Evolutionary conservation across 2,888 invertebrate species (phyloP), one percentile per base, ranked within the genome.

Genomic region (Tetheella fluctuosa): DNA sequence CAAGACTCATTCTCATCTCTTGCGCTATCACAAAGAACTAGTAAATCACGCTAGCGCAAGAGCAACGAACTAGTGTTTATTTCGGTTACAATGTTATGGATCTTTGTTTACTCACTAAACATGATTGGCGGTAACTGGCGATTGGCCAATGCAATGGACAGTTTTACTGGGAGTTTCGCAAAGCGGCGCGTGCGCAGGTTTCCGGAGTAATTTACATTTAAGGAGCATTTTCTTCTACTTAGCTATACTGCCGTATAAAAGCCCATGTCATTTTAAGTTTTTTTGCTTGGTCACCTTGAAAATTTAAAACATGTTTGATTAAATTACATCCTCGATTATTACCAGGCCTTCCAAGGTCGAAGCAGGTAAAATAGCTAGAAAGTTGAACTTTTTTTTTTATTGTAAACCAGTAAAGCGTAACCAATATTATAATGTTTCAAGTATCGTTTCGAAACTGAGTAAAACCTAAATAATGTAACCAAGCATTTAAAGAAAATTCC

Each of bases 11-110:
- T n/a, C n/a, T n/a, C 39, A 39, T 39, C n/a, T 39, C 48, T 48
- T 48, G 17, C 20, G 10, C 48, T 48, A 20, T 23, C 55, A 37
- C 55, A 55, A 10, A 55, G 66, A 63, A 67, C 64, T 67, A 57
- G 61, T 54, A 70, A 70, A 73, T 68, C 66, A 64, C 64, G 67
- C 63, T 67, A 64, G 59, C 64, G 60, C 62, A 65, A 74, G 83
- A 81, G 80, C 83, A 81, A 75, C 77, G 84, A 78, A 79, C 85
- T 23, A 72, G 63, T 63, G 74, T 77, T 72, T 84, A 84, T 83
- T 85, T 84, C 74, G 73, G 83, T 79, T 75, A 74, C 80, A 79
- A 76, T 75, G 77, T 77, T 76, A 79, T 80, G 75, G 69, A 78
- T 74, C 76, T 77, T 80, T 83, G 83, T 84, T 83, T 84, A 83